A percentile compares a stretch with the other conserved stretches of the same genome.
phyloP scores from a whole-genome alignment of 2,113 vertebrate species.

The Heterotis niloticus region DNA sequence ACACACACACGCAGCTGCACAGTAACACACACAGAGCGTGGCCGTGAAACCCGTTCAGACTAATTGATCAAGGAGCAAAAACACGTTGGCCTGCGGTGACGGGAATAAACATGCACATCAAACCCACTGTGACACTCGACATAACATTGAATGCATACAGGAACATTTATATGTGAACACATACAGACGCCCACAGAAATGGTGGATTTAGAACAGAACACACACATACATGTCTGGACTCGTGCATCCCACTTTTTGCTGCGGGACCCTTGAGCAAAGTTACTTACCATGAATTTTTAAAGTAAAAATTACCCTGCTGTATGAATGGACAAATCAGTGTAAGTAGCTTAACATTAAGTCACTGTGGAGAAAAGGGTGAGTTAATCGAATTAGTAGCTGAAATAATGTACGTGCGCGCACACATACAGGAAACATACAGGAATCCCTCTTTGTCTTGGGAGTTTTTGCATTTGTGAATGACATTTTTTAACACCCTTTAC shows the following conservation, averaged over 20 bases:
- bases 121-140: neutral
- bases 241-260: neutral
- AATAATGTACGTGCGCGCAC: neutral
- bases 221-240: constrained; percentile 21
- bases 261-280: no score
- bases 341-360: no score
- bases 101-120: neutral
- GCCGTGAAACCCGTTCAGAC: no score
- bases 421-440: neutral
- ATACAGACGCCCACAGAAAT: neutral
- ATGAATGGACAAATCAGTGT: neutral
- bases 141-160: neutral
- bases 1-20: neutral
- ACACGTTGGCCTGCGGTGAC: no score
- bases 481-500: no score
- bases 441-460: no score
- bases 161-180: neutral
- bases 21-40: neutral
- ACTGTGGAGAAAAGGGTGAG: no score
- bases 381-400: neutral
- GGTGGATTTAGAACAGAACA: neutral
- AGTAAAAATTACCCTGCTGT: neutral
- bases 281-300: no score
- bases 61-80: no score
- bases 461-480: no score